A percentile compares a stretch with the other conserved stretches of the same genome.
Conservation (phyloP, 2,888 invertebrate genomes). For the Lochmaea capreae region DNA sequence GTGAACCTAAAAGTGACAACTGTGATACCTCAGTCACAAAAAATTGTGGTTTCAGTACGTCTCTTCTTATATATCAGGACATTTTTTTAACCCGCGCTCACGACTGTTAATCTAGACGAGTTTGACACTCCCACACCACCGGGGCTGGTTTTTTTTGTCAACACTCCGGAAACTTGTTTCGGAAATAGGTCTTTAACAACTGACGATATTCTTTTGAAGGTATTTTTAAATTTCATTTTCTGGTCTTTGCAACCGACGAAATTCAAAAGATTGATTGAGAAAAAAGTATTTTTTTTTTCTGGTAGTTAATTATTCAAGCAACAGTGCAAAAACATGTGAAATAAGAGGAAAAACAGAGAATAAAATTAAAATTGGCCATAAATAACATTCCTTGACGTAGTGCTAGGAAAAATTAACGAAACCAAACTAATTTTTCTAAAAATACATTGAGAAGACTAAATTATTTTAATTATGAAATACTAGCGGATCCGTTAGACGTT, state of each 20-base stretch:
- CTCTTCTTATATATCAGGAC: slow-evolving; percentile 29
- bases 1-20: slow-evolving; percentile 42
- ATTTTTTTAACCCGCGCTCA: slow-evolving; percentile 40
- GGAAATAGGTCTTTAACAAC: slow-evolving; percentile 63
- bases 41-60: slow-evolving; percentile 35
- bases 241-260: slow-evolving; percentile 19
- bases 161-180: slow-evolving; percentile 61
- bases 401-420: too few species aligned
- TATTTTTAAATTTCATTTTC: slow-evolving; percentile 35
- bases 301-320: too few species aligned
- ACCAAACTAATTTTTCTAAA: too few species aligned
- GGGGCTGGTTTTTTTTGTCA: slow-evolving; percentile 41
- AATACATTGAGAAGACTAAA: too few species aligned
- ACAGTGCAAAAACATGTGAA: too few species aligned
- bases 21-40: slow-evolving; percentile 37
- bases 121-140: slow-evolving; percentile 48
- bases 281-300: background rate
- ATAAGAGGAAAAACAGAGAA: too few species aligned
- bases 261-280: background rate
- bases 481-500: too few species aligned
- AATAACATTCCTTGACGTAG: too few species aligned
- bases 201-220: slow-evolving; percentile 55
- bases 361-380: too few species aligned
- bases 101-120: slow-evolving; percentile 46
- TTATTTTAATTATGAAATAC: too few species aligned